Conservation (phyloP, 2,888 invertebrate genomes). For the Anorthoa munda region DNA sequence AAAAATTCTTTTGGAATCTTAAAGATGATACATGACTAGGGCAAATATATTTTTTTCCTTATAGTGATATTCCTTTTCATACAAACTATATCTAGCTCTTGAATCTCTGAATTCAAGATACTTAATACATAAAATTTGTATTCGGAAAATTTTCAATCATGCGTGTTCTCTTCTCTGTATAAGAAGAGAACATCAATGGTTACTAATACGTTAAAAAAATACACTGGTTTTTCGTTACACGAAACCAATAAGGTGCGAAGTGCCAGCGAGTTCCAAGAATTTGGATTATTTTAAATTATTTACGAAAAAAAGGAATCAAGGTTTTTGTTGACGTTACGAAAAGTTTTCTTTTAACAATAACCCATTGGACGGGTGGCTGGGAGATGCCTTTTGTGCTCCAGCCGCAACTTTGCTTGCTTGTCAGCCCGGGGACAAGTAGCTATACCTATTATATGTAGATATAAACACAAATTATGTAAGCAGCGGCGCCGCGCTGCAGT, state of each 20-base stretch:
- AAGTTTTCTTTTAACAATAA: slow-evolving; percentile 40
- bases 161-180: background rate
- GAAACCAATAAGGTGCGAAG: slow-evolving; percentile 2
- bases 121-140: no score
- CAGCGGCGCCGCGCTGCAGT: no score
- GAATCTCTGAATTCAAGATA: background rate
- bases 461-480: no score
- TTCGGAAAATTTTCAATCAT: background rate
- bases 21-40: background rate
- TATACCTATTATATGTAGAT: background rate
- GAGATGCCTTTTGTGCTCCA: slow-evolving; percentile 14
- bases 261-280: background rate
- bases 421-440: slow-evolving; percentile 4
- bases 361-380: slow-evolving; percentile 2
- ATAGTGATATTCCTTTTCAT: background rate
- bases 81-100: background rate
- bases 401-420: slow-evolving; percentile 22
- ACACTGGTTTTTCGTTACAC: background rate
- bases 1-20: slow-evolving; percentile 1
- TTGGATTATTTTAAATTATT: slow-evolving; percentile 3
- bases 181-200: background rate
- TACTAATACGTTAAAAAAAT: background rate
- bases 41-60: background rate
- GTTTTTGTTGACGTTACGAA: slow-evolving; percentile 26
- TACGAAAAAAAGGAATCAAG: slow-evolving; percentile 5